Evolutionary conservation across 2,113 vertebrate species (phyloP), one percentile per base, ranked within the genome.

Genomic region (Microtus richardsoni): DNA sequence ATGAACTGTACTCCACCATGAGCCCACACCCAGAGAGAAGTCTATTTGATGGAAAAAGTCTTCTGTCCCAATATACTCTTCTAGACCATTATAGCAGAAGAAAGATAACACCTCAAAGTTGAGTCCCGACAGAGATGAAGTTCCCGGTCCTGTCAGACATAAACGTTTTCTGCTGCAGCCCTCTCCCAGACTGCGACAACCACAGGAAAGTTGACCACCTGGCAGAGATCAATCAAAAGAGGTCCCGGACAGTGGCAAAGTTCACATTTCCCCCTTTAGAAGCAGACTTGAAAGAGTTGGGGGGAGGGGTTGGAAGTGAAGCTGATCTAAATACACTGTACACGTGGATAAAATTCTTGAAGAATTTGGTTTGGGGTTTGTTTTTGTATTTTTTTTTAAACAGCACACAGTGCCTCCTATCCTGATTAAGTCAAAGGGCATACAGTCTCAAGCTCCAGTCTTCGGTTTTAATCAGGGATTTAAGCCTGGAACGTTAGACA

Each of bases 401-500:
- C 10, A 97, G 86, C 91, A 96, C 88, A 75, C 91, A 91, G 94
- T 89, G 91, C 44, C 24, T 96, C 91, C 96, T 33, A 75, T 41
- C 54, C 95, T 71, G 36, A 83, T 84, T 30, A 96, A 95, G 64
- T 98, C 94, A 98, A 97, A 95, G 71, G 92, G 96, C 92, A 97
- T 89, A 95, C 94, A 92, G 95, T 95, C 95, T 91, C 22, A 82
- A 97, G 94, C 64, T 84, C 89, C 94, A 96, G 96, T 39, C 77
- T 97, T 98, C 86, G 89, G 92, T 97, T 98, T 97, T 98, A 98
- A 98, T 98, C 95, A 95, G 64, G 91, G 96, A 96, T 95, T 97
- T 97, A 98, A 98, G 0, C 83, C 95, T 95, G 96, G 82, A 95
- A 97, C 80, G 44, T 97, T 11, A 97, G 97, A 97, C 96, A 97